Percentiles rank a stretch among this genome's conserved stretches.
Conservation (phyloP, 1,140 invertebrate genomes). For the Psilanteris sp. region DNA sequence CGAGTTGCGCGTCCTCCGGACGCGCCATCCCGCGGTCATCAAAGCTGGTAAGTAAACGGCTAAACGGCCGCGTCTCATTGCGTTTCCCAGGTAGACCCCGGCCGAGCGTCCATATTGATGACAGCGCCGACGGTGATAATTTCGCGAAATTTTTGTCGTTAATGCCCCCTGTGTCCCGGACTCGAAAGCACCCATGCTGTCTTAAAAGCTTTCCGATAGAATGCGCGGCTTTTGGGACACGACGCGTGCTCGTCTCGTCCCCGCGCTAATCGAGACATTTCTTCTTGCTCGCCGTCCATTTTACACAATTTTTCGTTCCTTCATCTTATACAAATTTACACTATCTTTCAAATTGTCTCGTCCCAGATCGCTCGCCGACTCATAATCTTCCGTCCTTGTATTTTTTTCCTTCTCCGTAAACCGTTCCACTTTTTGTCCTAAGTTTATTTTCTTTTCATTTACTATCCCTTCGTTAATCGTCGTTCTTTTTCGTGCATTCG, state of each 20-base stretch:
- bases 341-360: too few species aligned
- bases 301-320: too few species aligned
- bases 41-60: slow-evolving; percentile 47
- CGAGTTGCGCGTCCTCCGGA: too few species aligned
- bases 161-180: slow-evolving; percentile 85
- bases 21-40: slow-evolving; percentile 2
- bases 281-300: slow-evolving; percentile 12
- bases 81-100: slow-evolving; percentile 56
- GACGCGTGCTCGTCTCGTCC: neutral
- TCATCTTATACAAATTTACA: too few species aligned
- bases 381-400: too few species aligned
- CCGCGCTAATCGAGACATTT: slow-evolving; percentile 1
- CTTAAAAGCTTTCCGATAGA: slow-evolving; percentile 80
- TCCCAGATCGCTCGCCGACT: too few species aligned
- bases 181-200: slow-evolving; percentile 81
- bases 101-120: slow-evolving; percentile 82
- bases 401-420: too few species aligned
- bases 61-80: slow-evolving; percentile 64
- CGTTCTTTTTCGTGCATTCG: too few species aligned
- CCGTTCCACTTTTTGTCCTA: too few species aligned
- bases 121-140: slow-evolving; percentile 86
- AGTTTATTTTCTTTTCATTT: too few species aligned
- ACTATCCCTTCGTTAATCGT: too few species aligned
- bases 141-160: slow-evolving; percentile 85
- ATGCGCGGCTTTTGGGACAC: slow-evolving; percentile 76